phyloP scores from a whole-genome alignment of 1,140 invertebrate species.

The Polyergus mexicanus region DNA sequence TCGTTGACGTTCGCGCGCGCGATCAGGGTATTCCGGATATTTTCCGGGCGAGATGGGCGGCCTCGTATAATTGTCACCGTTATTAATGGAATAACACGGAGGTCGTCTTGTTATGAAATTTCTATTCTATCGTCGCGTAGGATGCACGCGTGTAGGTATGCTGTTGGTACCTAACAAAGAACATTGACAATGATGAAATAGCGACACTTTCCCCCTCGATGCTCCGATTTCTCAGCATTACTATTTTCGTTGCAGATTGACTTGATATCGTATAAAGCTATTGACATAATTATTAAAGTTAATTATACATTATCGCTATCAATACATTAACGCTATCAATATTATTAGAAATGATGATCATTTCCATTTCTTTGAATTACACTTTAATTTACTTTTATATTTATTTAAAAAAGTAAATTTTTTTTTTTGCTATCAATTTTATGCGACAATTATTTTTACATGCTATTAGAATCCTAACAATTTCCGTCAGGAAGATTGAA shows the following conservation, averaged over 20 bases:
- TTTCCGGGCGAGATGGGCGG: conserved; percentile 46
- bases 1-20: neutral
- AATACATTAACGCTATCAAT: neutral
- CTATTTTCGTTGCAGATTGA: neutral
- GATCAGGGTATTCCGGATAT: conserved; percentile 61
- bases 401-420: conserved; percentile 6
- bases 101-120: conserved; percentile 67
- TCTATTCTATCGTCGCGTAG: neutral
- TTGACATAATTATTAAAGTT: neutral
- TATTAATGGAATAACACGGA: conserved; percentile 70
- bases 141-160: conserved; percentile 6
- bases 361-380: neutral
- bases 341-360: neutral
- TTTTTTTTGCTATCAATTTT: neutral
- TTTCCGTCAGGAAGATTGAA: too few relatives aligned
- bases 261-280: neutral
- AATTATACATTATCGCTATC: neutral
- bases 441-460: neutral
- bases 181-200: neutral
- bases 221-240: neutral
- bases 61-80: conserved; percentile 66
- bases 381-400: too few relatives aligned
- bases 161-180: neutral
- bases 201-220: conserved; percentile 1
- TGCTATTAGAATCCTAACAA: neutral